Conservation (phyloP, 2,113 vertebrate species). For the Charina bottae region DNA sequence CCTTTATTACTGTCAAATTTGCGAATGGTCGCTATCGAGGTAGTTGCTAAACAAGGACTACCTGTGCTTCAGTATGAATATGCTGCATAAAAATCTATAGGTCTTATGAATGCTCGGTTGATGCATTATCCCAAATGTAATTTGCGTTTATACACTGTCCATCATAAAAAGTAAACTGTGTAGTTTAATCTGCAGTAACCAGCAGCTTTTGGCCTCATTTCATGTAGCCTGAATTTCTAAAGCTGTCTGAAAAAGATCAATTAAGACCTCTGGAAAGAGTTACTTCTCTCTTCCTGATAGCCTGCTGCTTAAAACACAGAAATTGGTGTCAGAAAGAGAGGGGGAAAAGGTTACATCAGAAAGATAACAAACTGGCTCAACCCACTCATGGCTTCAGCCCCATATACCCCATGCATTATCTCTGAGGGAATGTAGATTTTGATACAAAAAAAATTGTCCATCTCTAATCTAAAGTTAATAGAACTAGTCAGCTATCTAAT, state of each 20-base stretch:
- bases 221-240: too few relatives aligned
- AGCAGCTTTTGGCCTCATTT: too few relatives aligned
- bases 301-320: too few relatives aligned
- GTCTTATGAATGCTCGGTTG: not conserved
- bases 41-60: not conserved
- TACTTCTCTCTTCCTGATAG: too few relatives aligned
- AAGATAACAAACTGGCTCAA: not conserved
- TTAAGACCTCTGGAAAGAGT: too few relatives aligned
- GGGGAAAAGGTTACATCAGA: too few relatives aligned
- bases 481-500: not conserved
- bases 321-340: too few relatives aligned
- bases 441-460: not conserved
- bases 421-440: not conserved
- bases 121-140: not conserved
- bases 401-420: not conserved
- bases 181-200: not conserved
- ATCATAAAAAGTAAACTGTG: not conserved
- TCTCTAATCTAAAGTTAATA: not conserved
- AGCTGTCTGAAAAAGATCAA: too few relatives aligned
- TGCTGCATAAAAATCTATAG: not conserved
- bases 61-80: not conserved
- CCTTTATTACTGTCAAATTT: not conserved
- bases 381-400: not conserved
- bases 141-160: not conserved
- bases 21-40: not conserved